Evolutionary conservation across 2,797 vertebrate genomes (phyloP).

Genomic region (Helarctos malayanus): DNA sequence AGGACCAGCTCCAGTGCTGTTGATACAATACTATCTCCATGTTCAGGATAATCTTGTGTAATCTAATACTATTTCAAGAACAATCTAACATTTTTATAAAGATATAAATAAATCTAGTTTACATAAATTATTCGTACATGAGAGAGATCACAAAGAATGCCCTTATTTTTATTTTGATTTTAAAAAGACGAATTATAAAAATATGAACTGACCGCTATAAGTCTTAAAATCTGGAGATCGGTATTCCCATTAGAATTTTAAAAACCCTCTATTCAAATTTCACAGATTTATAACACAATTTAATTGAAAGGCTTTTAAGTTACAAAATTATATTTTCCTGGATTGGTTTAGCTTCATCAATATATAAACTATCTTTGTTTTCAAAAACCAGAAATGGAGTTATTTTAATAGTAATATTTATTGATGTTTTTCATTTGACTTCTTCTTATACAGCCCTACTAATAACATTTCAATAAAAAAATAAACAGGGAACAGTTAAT

Average conservation of each 20-base stretch:
- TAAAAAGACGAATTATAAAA: not conserved
- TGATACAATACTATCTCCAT: not conserved
- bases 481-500: conserved; percentile 70
- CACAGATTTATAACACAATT: not conserved
- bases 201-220: not conserved
- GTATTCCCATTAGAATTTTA: not conserved
- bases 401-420: conserved; percentile 53
- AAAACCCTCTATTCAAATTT: not conserved
- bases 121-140: not conserved
- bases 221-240: not conserved
- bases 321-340: not conserved
- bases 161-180: not conserved
- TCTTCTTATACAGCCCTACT: conserved; percentile 57
- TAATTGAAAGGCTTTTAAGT: not conserved
- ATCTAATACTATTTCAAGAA: not conserved
- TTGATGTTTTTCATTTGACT: conserved; percentile 11
- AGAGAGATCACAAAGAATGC: not conserved
- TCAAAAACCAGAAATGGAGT: not conserved
- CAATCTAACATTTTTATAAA: not conserved
- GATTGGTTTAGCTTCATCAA: not conserved
- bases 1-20: not conserved
- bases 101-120: not conserved
- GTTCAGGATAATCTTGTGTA: not conserved
- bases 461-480: conserved; percentile 59
- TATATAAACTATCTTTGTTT: conserved; percentile 41